Conservation (phyloP, 2,888 invertebrate species). For the Euproctis similis region DNA sequence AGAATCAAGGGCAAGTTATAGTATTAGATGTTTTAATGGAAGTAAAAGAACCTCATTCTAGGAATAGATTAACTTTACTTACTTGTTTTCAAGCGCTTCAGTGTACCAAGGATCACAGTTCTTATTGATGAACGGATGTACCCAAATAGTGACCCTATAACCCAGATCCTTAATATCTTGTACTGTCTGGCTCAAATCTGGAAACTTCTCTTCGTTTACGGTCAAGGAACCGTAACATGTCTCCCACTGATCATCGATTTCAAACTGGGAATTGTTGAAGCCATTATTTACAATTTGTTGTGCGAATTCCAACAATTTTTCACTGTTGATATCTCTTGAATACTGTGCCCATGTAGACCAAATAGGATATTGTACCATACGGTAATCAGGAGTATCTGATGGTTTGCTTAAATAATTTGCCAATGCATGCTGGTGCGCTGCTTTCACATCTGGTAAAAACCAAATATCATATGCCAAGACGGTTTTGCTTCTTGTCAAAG, state of each 20-base stretch:
- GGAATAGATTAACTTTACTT: slow-evolving; percentile 25
- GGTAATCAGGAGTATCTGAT: slow-evolving; percentile 75
- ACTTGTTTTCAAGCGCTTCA: slow-evolving; percentile 74
- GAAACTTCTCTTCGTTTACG: slow-evolving; percentile 82
- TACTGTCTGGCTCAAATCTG: slow-evolving; percentile 78
- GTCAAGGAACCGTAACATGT: slow-evolving; percentile 86
- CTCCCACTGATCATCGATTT: slow-evolving; percentile 94
- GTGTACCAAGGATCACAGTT: slow-evolving; percentile 79
- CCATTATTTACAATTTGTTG: slow-evolving; percentile 77
- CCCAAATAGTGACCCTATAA: slow-evolving; percentile 87
- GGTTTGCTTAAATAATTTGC: slow-evolving; percentile 79
- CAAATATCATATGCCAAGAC: slow-evolving; percentile 78
- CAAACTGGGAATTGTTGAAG: slow-evolving; percentile 83
- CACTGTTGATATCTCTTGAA: slow-evolving; percentile 77
- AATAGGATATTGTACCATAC: slow-evolving; percentile 85
- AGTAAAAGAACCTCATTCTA: no score
- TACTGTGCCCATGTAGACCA: slow-evolving; percentile 93
- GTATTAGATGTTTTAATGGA: no score
- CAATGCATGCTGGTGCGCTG: slow-evolving; percentile 79
- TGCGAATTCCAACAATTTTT: slow-evolving; percentile 78
- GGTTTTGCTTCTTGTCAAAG: slow-evolving; percentile 42
- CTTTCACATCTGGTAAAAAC: slow-evolving; percentile 71
- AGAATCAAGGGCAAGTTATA: no score
- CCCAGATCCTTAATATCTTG: slow-evolving; percentile 77
- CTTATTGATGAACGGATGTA: slow-evolving; percentile 89